Percentiles rank a stretch among this genome's conserved stretches.
phyloP scores from a whole-genome alignment of 1,140 invertebrate genomes.

The Drosophila saltans region DNA sequence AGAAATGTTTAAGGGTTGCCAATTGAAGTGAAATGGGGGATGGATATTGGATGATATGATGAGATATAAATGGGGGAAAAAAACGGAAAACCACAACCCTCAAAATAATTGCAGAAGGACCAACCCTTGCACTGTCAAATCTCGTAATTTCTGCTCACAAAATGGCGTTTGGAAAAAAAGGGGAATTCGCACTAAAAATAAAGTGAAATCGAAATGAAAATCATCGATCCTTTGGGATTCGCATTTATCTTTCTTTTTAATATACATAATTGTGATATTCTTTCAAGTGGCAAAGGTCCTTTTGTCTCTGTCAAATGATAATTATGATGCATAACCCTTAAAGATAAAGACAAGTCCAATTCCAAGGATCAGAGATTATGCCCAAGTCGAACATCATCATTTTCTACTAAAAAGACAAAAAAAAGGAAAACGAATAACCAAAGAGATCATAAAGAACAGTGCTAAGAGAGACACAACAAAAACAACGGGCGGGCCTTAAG shows the following conservation, averaged over 20 bases:
- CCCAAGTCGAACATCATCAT: slow-evolving; percentile 61
- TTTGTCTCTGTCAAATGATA: slow-evolving; percentile 52
- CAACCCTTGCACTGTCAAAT: slow-evolving; percentile 39
- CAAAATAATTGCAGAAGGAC: slow-evolving; percentile 12
- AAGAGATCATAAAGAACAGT: slow-evolving; percentile 13
- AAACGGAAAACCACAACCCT: slow-evolving; percentile 26
- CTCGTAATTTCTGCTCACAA: slow-evolving; percentile 38
- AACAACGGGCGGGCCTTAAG: slow-evolving; percentile 67
- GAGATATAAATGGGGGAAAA: not conserved
- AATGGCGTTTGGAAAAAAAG: slow-evolving; percentile 49
- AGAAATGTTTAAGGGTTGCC: slow-evolving; percentile 28
- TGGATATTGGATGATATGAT: slow-evolving; percentile 11
- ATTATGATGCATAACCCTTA: slow-evolving; percentile 69
- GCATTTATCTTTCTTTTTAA: not conserved
- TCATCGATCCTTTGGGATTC: slow-evolving; percentile 28
- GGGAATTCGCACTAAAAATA: slow-evolving; percentile 42
- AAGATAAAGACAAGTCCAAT: slow-evolving; percentile 35
- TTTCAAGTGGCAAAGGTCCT: slow-evolving; percentile 1
- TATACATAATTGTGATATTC: slow-evolving; percentile 58
- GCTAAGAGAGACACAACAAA: slow-evolving; percentile 35
- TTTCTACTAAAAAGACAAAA: slow-evolving; percentile 47
- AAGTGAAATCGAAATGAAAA: slow-evolving; percentile 2
- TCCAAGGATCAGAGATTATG: slow-evolving; percentile 51
- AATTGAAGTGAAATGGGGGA: slow-evolving; percentile 21
- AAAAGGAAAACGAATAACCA: slow-evolving; percentile 25